These are phyloP conservation scores for Apistogramma diplotaenia DNA, from an alignment of 2,113 vertebrate species.

Conservation along the genomic window DNA sequence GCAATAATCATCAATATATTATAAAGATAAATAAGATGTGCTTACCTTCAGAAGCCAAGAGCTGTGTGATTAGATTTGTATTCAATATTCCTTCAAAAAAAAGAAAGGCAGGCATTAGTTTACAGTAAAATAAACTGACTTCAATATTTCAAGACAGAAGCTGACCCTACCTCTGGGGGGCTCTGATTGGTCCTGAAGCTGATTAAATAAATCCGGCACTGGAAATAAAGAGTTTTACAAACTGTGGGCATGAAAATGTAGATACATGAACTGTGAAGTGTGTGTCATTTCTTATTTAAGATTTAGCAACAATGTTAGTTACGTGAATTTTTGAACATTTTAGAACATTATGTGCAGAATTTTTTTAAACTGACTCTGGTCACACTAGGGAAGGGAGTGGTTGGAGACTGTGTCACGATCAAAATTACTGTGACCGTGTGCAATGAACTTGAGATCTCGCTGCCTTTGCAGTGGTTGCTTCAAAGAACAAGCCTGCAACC, in stretches of 20 bases:
- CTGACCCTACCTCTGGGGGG: slow-evolving; percentile 82
- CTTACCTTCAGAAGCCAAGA: slow-evolving; percentile 89
- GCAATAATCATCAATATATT: not conserved
- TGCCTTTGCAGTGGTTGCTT: no score
- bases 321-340: not conserved
- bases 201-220: slow-evolving; percentile 86
- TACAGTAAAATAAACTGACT: not conserved
- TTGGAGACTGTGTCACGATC: not conserved
- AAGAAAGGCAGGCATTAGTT: not conserved
- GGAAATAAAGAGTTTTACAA: slow-evolving; percentile 19
- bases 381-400: not conserved
- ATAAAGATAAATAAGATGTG: not conserved
- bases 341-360: not conserved
- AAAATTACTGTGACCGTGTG: no score
- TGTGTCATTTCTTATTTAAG: not conserved
- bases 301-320: not conserved
- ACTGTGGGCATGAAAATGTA: not conserved
- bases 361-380: not conserved
- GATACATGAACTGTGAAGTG: not conserved
- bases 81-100: slow-evolving; percentile 78
- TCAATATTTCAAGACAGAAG: not conserved
- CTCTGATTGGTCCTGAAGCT: slow-evolving; percentile 87
- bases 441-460: no score
- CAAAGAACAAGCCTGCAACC: no score
- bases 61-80: slow-evolving; percentile 83